phyloP scores from a whole-genome alignment of 2,888 invertebrate genomes.

The Erynnis tages region DNA sequence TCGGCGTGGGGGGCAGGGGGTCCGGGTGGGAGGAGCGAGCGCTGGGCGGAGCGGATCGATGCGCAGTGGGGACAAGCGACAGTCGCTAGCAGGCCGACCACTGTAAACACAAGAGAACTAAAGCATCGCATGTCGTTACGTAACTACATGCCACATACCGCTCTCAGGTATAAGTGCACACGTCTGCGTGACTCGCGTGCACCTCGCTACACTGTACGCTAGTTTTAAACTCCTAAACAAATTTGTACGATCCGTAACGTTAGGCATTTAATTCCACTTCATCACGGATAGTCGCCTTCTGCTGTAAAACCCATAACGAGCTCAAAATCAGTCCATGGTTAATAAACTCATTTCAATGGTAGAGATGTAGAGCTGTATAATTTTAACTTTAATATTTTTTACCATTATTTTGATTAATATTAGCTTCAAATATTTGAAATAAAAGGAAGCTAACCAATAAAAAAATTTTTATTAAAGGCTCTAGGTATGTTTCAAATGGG shows the following conservation, averaged over 20 bases:
- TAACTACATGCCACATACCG: slow-evolving; percentile 49
- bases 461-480: no score
- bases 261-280: slow-evolving; percentile 19
- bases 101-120: slow-evolving; percentile 67
- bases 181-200: slow-evolving; percentile 35
- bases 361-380: no score
- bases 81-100: slow-evolving; percentile 59
- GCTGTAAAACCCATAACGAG: not conserved
- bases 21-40: slow-evolving; percentile 73
- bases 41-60: slow-evolving; percentile 81
- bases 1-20: slow-evolving; percentile 41
- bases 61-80: slow-evolving; percentile 77
- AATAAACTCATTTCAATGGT: no score
- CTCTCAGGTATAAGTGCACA: slow-evolving; percentile 31
- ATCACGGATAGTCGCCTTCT: slow-evolving; percentile 11
- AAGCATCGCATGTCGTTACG: slow-evolving; percentile 62
- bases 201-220: slow-evolving; percentile 25
- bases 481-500: no score
- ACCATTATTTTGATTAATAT: no score
- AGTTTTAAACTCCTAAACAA: slow-evolving; percentile 23
- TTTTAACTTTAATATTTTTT: no score
- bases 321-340: not conserved
- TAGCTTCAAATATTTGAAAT: no score
- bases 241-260: slow-evolving; percentile 25
- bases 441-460: no score